These are phyloP conservation scores for Haliaeetus leucogaster DNA, from an alignment of 2,113 vertebrate genomes.

Conservation along the genomic window DNA sequence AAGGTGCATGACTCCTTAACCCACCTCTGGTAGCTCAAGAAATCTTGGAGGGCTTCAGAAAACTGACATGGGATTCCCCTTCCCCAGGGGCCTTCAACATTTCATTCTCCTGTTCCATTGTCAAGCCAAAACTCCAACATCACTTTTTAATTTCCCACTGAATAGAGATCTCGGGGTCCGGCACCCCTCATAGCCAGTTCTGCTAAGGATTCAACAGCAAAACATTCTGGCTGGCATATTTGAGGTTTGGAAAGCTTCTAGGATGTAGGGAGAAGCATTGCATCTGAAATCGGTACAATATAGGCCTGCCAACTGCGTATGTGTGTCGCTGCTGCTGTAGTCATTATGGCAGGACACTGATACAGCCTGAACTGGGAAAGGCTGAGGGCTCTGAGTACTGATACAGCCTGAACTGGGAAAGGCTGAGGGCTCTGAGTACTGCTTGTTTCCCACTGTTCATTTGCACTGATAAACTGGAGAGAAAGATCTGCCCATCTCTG, in stretches of 20 bases:
- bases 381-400: not conserved
- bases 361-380: not conserved
- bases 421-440: not conserved
- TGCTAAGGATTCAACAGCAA: not conserved
- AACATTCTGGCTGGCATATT: not conserved
- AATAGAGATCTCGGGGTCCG: not conserved
- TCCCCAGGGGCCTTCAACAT: rapidly evolving
- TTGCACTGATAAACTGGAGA: not conserved
- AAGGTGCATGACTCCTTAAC: not conserved
- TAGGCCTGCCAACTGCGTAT: rapidly evolving
- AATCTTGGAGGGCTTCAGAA: not conserved
- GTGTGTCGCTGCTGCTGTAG: not conserved
- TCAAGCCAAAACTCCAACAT: not conserved
- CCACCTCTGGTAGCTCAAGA: not conserved
- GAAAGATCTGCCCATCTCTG: not conserved
- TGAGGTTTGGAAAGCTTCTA: not conserved
- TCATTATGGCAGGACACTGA: not conserved
- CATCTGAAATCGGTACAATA: not conserved
- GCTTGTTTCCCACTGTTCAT: not conserved
- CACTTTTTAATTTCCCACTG: not conserved
- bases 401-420: too few relatives aligned
- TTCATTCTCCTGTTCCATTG: not conserved
- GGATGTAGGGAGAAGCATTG: not conserved
- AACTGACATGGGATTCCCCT: not conserved
- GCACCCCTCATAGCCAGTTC: not conserved